Percentiles rank a stretch among this genome's conserved stretches.
phyloP scores from a whole-genome alignment of 2,888 invertebrate genomes.

The Ophion obscuratus region DNA sequence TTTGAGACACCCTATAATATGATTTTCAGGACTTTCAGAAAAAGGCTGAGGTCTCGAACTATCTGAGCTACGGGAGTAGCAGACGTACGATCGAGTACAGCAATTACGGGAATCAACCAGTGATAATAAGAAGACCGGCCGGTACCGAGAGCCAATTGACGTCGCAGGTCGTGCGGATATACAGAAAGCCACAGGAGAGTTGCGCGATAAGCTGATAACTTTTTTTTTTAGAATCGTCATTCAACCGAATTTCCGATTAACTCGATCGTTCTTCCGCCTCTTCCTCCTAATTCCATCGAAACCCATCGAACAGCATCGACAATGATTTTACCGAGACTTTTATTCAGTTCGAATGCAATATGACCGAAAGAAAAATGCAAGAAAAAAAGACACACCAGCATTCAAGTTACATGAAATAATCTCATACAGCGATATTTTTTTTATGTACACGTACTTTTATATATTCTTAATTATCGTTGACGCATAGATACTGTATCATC shows the following conservation, averaged over 20 bases:
- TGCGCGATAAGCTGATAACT: conserved; percentile 75
- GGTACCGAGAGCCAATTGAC: conserved; percentile 55
- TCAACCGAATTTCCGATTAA: neutral
- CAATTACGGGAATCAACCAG: conserved; percentile 81
- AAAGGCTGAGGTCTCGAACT: conserved; percentile 72
- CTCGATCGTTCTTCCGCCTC: neutral
- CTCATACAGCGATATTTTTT: conserved; percentile 37
- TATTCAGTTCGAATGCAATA: conserved; percentile 25
- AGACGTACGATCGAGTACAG: conserved; percentile 81
- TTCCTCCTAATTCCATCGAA: neutral
- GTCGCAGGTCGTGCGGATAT: conserved; percentile 72
- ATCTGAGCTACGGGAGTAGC: conserved; percentile 80
- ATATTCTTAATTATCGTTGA: conserved; percentile 41
- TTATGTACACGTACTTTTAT: conserved; percentile 54
- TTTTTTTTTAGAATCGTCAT: neutral
- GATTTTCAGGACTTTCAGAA: conserved; percentile 78
- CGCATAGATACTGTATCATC: conserved; percentile 33
- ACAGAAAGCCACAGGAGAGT: conserved; percentile 75
- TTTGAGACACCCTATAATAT: no score
- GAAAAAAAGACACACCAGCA: conserved; percentile 13
- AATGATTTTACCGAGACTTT: conserved; percentile 5
- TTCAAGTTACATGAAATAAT: conserved; percentile 35
- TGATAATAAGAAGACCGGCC: conserved; percentile 75
- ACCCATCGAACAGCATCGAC: neutral
- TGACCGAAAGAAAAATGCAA: neutral